Evolutionary conservation across 2,888 invertebrate genomes (phyloP).

Genomic region (Lepidochrysops patricia): DNA sequence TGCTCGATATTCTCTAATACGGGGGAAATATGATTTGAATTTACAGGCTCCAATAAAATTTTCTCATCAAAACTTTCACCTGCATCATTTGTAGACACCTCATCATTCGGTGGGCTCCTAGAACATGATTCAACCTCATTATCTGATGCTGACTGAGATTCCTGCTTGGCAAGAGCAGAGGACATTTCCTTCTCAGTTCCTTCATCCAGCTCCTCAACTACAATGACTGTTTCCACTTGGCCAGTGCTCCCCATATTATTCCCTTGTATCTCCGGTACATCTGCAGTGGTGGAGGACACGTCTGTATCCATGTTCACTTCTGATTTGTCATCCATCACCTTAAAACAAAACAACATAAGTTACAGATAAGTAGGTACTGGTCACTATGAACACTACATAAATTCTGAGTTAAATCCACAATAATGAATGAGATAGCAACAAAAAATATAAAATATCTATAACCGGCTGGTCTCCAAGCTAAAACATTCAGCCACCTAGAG

Average conservation of each 20-base stretch:
- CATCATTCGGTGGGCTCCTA: neutral
- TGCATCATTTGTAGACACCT: neutral
- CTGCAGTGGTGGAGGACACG: conserved; percentile 56
- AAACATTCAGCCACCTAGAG: conserved; percentile 41
- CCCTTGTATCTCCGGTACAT: conserved; percentile 45
- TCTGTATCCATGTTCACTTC: conserved; percentile 60
- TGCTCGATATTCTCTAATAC: neutral
- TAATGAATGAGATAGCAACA: conserved; percentile 30
- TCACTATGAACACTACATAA: conserved; percentile 28
- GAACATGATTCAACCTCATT: conserved; percentile 8
- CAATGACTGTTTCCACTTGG: conserved; percentile 51
- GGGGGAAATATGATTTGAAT: neutral
- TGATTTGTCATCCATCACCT: conserved; percentile 61
- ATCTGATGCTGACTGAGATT: neutral
- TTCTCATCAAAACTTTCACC: neutral
- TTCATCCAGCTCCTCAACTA: conserved; percentile 49
- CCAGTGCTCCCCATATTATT: conserved; percentile 38
- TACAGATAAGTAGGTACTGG: neutral
- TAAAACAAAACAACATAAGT: conserved; percentile 25
- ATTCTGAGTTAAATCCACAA: conserved; percentile 26
- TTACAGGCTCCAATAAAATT: neutral
- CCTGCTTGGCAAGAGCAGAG: conserved; percentile 13
- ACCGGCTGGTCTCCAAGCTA: conserved; percentile 61
- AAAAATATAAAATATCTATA: conserved; percentile 41
- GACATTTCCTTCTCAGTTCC: conserved; percentile 17